A percentile compares a stretch with the other conserved stretches of the same genome.
Conservation (phyloP, 2,797 vertebrate genomes). For the Silurus lanzhouensis region DNA sequence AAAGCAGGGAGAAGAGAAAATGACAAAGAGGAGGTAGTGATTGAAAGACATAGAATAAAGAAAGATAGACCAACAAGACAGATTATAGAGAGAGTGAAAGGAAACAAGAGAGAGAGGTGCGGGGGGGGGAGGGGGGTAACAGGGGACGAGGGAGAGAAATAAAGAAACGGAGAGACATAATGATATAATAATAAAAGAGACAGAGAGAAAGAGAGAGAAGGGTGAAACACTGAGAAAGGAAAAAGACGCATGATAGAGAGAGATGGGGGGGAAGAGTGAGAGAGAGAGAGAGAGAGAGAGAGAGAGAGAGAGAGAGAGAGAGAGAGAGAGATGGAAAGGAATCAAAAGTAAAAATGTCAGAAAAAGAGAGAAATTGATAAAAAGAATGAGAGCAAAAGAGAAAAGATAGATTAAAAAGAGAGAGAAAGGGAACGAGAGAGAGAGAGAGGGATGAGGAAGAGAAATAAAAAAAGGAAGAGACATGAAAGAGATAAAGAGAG, state of each 20-base stretch:
- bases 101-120: neutral
- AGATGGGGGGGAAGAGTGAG: neutral
- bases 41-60: no score
- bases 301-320: slow-evolving; percentile 1
- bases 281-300: slow-evolving; percentile 14
- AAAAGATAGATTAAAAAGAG: neutral
- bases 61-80: no score
- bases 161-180: neutral
- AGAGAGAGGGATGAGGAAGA: neutral
- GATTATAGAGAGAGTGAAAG: neutral
- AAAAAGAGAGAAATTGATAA: no score
- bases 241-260: neutral
- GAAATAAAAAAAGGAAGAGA: neutral
- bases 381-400: no score
- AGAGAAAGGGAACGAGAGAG: neutral
- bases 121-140: no score
- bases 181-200: no score
- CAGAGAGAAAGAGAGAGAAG: neutral
- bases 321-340: neutral
- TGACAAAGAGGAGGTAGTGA: neutral
- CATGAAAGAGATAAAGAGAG: neutral
- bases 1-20: neutral
- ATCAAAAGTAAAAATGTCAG: no score
- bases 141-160: neutral
- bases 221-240: neutral